A percentile compares a stretch with the other conserved stretches of the same genome.
Evolutionary conservation across 35 echinoderm and acorn worm species (phyloP).

Genomic region (Ophiothrix spiculata): DNA sequence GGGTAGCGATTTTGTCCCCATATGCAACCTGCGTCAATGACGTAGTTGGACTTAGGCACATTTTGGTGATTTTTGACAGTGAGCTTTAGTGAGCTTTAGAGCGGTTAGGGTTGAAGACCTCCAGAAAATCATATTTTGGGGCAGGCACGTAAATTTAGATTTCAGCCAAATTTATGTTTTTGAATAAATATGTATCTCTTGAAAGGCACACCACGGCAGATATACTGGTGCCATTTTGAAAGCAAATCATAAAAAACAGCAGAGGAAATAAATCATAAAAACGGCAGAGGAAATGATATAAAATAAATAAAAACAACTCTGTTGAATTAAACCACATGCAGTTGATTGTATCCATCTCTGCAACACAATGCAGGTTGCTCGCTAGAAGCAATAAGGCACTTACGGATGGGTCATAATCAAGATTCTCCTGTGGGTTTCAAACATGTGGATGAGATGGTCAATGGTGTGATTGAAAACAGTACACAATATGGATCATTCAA

Average conservation of each 20-base stretch:
- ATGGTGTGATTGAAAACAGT: too few species aligned
- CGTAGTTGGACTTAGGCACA: too few species aligned
- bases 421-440: too few species aligned
- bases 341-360: not conserved
- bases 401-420: too few species aligned
- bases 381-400: not conserved
- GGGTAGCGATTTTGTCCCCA: too few species aligned
- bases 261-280: not conserved
- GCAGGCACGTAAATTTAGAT: not conserved
- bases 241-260: not conserved
- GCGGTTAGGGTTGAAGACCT: too few species aligned
- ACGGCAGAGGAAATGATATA: not conserved
- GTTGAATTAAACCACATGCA: not conserved
- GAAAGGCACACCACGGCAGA: not conserved
- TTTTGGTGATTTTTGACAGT: too few species aligned
- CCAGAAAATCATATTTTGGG: too few species aligned
- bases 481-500: too few species aligned
- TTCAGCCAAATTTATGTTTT: not conserved
- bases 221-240: not conserved
- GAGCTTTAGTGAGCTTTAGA: too few species aligned
- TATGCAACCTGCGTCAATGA: too few species aligned
- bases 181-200: not conserved
- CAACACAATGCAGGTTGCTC: slow-evolving; percentile 8
- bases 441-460: too few species aligned
- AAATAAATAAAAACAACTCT: not conserved